Evolutionary conservation across 1,140 invertebrate species (phyloP).

Genomic region (Galleria mellonella): DNA sequence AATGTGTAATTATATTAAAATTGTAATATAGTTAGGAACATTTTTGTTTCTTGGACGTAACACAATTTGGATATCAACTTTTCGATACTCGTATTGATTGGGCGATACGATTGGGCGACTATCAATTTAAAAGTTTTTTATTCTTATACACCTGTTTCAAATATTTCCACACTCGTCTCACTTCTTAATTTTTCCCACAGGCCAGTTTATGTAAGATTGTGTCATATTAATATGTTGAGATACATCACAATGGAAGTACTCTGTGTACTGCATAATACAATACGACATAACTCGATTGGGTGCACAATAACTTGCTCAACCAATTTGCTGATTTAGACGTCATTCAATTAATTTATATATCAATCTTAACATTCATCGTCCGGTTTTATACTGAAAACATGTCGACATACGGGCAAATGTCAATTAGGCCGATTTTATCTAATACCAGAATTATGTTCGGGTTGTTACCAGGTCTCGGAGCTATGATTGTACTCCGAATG

Average conservation of each 20-base stretch:
- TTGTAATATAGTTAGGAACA: too few relatives aligned
- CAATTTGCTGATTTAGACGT: constrained; percentile 17
- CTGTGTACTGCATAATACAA: constrained; percentile 17
- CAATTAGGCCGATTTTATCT: constrained; percentile 54
- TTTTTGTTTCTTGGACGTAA: too few relatives aligned
- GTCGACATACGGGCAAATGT: constrained; percentile 24
- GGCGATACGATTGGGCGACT: too few relatives aligned
- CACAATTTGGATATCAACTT: too few relatives aligned
- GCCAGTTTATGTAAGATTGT: too few relatives aligned
- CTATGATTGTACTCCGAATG: constrained; percentile 77
- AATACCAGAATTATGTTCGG: constrained; percentile 77
- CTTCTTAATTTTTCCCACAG: too few relatives aligned
- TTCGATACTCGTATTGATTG: too few relatives aligned
- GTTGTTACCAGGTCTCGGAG: constrained; percentile 76
- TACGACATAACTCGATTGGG: constrained; percentile 11
- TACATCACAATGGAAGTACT: constrained; percentile 14
- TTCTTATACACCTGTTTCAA: too few relatives aligned
- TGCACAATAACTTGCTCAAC: constrained; percentile 25
- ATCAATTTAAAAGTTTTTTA: too few relatives aligned
- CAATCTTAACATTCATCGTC: constrained; percentile 9
- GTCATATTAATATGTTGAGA: too few relatives aligned
- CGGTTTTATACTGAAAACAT: constrained; percentile 19
- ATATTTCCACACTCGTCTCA: too few relatives aligned
- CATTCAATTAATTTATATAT: constrained; percentile 20
- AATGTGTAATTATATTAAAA: too few relatives aligned